These are phyloP conservation scores for Homalodisca vitripennis DNA, from an alignment of 1,140 invertebrate species.

Conservation along the genomic window DNA sequence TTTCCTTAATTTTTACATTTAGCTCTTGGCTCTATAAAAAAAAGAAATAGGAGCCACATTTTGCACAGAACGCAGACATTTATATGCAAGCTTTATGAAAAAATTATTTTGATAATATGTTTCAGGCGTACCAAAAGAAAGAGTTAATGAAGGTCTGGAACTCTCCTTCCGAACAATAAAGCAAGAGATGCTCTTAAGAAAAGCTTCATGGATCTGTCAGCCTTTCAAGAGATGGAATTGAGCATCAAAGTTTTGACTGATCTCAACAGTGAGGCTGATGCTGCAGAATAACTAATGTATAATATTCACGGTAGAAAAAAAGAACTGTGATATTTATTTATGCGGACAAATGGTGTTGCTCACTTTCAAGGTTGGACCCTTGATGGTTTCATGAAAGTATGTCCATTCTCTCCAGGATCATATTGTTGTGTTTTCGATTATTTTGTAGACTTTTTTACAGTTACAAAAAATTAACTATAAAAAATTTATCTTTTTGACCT, in stretches of 20 bases:
- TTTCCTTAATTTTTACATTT: neutral
- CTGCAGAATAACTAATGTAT: too few relatives aligned
- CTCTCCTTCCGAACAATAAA: slow-evolving; percentile 12
- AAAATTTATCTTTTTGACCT: too few relatives aligned
- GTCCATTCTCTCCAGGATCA: neutral
- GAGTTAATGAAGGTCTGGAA: slow-evolving; percentile 45
- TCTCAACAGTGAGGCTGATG: too few relatives aligned
- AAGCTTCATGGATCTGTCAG: slow-evolving; percentile 8
- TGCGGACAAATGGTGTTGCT: neutral
- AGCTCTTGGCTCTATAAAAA: neutral
- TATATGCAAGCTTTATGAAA: neutral
- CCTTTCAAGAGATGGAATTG: neutral
- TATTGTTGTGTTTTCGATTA: neutral
- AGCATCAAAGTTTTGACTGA: neutral
- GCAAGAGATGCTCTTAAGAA: neutral
- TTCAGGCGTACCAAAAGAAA: slow-evolving; percentile 43
- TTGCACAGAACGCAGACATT: neutral
- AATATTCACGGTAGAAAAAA: neutral
- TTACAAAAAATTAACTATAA: too few relatives aligned
- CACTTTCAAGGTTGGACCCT: neutral
- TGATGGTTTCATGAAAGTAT: neutral
- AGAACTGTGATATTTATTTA: neutral
- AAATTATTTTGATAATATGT: neutral
- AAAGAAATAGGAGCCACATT: neutral
- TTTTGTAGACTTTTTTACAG: too few relatives aligned